phyloP scores from a whole-genome alignment of 2,113 vertebrate genomes.

The Pseudopipra pipra region DNA sequence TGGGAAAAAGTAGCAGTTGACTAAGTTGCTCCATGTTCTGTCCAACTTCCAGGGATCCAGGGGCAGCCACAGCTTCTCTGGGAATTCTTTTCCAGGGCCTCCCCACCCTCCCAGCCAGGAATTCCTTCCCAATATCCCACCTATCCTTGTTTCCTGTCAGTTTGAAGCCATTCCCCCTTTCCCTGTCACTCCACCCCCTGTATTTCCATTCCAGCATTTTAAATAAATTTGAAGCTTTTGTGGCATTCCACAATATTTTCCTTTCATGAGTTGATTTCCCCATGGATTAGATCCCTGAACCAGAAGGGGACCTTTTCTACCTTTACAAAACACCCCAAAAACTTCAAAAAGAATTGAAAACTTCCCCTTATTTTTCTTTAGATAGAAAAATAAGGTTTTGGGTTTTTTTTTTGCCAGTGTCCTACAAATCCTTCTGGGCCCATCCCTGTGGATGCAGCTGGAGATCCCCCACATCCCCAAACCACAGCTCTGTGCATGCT shows the following conservation, averaged over 20 bases:
- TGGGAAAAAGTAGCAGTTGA: not conserved
- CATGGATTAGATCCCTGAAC: not conserved
- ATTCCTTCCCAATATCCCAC: not conserved
- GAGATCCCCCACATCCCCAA: too few relatives aligned
- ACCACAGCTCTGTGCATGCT: not conserved
- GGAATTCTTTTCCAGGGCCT: not conserved
- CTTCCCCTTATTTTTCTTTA: not conserved
- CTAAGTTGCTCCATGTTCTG: not conserved
- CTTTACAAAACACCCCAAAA: not conserved
- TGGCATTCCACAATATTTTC: not conserved
- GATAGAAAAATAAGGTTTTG: not conserved
- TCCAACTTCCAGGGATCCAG: not conserved
- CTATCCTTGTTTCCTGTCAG: not conserved
- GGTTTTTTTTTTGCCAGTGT: not conserved
- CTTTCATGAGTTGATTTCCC: not conserved
- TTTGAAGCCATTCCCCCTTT: not conserved
- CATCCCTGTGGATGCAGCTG: not conserved
- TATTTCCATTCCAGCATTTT: not conserved
- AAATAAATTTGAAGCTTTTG: not conserved
- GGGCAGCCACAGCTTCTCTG: not conserved
- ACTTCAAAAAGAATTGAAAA: not conserved
- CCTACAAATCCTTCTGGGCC: not conserved
- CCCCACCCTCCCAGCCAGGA: not conserved
- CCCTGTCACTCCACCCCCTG: not conserved
- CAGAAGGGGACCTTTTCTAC: not conserved